Conservation (phyloP, 2,888 invertebrate species). For the Dasysyrphus tricinctus region DNA sequence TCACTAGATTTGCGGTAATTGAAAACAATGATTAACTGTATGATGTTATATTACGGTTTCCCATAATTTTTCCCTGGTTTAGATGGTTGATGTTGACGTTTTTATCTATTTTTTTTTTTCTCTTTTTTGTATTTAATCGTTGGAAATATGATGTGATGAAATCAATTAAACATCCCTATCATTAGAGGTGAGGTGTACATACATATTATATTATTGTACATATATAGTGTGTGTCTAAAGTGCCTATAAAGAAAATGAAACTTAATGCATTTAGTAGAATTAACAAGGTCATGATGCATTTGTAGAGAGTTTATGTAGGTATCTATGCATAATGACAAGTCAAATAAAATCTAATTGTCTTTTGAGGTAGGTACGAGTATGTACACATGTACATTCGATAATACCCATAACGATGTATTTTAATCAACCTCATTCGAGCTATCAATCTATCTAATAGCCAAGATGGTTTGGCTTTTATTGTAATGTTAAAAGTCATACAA, state of each 20-base stretch:
- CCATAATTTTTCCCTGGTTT: background rate
- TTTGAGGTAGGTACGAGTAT: background rate
- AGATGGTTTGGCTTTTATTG: background rate
- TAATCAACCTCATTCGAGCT: conserved; percentile 6
- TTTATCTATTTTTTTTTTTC: background rate
- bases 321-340: background rate
- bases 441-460: conserved; percentile 7
- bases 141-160: background rate
- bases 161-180: background rate
- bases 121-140: background rate
- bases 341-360: background rate
- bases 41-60: background rate
- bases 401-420: background rate
- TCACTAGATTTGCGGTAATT: background rate
- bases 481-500: background rate
- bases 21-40: background rate
- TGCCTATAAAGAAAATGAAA: background rate
- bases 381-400: background rate
- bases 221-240: too few relatives aligned
- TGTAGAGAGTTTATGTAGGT: background rate
- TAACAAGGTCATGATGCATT: background rate
- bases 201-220: too few relatives aligned
- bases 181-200: background rate
- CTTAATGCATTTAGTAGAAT: background rate
- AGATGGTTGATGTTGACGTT: background rate